phyloP scores from a whole-genome alignment of 2,113 vertebrate genomes.

The Gobio gobio region DNA sequence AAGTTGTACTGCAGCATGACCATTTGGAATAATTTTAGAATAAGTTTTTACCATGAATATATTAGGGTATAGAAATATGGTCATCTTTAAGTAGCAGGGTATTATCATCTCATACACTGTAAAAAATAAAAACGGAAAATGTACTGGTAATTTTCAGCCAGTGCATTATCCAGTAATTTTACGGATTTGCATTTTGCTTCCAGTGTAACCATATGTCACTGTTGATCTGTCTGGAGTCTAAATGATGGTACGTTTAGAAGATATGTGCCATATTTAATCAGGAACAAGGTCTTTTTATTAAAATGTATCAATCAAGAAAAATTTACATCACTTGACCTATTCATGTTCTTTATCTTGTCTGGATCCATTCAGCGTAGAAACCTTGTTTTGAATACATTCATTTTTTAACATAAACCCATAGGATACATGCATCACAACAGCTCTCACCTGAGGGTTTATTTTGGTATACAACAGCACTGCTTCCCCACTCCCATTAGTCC shows the following conservation, averaged over 20 bases:
- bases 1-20: neutral
- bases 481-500: conserved; percentile 66
- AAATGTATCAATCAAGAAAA: neutral
- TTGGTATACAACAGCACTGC: conserved; percentile 53
- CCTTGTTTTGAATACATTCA: neutral
- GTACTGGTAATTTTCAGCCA: too few relatives aligned
- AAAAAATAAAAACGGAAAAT: too few relatives aligned
- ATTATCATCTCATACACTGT: neutral
- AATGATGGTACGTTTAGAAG: neutral
- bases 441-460: conserved; percentile 54
- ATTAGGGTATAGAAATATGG: neutral
- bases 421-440: neutral
- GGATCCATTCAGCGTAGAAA: neutral
- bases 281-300: neutral
- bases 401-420: neutral
- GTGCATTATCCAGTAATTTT: too few relatives aligned
- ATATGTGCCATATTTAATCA: neutral
- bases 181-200: neutral
- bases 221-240: neutral
- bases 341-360: neutral
- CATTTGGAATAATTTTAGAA: neutral
- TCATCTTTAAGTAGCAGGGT: neutral
- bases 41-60: neutral
- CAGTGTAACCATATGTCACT: neutral
- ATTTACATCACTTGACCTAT: neutral